Percentiles rank a stretch among this genome's conserved stretches.
phyloP scores from a whole-genome alignment of 2,888 invertebrate species.

The Thalpophila matura region DNA sequence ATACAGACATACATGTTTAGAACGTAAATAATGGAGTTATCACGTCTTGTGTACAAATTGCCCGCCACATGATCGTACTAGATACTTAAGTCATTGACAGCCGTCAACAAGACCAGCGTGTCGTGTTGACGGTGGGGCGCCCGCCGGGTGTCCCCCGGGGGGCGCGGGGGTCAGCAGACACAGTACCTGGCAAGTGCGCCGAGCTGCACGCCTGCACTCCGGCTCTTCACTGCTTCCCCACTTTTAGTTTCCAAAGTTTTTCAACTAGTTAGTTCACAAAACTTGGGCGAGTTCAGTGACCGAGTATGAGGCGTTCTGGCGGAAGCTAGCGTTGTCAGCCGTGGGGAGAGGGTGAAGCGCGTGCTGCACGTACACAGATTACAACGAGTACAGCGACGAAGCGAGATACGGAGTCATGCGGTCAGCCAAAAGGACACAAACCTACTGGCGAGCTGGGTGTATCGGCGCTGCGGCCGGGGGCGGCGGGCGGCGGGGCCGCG shows the following conservation, averaged over 20 bases:
- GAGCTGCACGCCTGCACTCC: constrained; percentile 79
- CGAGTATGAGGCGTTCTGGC: constrained; percentile 80
- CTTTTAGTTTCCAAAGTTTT: constrained; percentile 76
- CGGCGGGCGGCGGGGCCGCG: constrained; percentile 83
- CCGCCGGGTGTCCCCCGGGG: constrained; percentile 73
- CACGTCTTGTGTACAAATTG: constrained; percentile 28
- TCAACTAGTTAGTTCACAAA: constrained; percentile 80
- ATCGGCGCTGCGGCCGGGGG: constrained; percentile 80
- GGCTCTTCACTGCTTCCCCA: constrained; percentile 79
- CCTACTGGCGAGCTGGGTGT: constrained; percentile 89
- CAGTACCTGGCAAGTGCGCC: constrained; percentile 85
- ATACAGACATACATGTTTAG: constrained; percentile 15
- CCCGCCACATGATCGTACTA: constrained; percentile 42
- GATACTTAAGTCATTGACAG: constrained; percentile 54
- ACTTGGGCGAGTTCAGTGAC: constrained; percentile 70
- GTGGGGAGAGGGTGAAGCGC: constrained; percentile 83
- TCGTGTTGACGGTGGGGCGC: constrained; percentile 74
- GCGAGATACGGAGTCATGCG: constrained; percentile 91
- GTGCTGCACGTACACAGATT: constrained; percentile 86
- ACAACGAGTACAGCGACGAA: constrained; percentile 90
- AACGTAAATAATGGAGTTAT: constrained; percentile 38
- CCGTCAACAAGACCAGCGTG: constrained; percentile 58
- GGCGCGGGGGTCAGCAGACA: constrained; percentile 68
- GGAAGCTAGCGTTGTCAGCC: constrained; percentile 81
- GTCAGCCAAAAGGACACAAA: constrained; percentile 91